Evolutionary conservation across 2,113 vertebrate species (phyloP), one percentile per base, ranked within the genome.

Genomic region (Marcusenius ussheri): DNA sequence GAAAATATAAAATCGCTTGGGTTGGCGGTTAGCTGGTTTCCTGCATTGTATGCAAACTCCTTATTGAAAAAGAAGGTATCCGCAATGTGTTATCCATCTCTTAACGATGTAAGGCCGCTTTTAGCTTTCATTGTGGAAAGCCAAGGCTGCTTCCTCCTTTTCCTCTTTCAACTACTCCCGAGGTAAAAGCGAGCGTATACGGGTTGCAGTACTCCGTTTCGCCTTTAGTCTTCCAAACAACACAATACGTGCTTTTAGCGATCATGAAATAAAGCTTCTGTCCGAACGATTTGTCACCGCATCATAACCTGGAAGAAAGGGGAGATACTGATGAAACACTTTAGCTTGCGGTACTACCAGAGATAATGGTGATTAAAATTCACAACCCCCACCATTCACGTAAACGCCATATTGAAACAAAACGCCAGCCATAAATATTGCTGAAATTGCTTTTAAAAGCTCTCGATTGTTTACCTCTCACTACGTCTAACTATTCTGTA

Each of bases 321-420:
- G 5, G 39, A 47, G 24, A 84, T 5, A 84, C 17, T 84, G 39
- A 47, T 80, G 35, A 80, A 80, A 80, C 31, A 39, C 83, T 47
- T 84, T 47, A 24, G 19, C 83, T 10, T 47, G 45, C 9, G 8
- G 7, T 46, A 84, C 19, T 19, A 42, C 42, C 83, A 47, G 9
- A 24, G 19, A 24, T 47, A 47, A 47, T n/a, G 83, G 45, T 11
- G 46, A 84, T 45, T 80, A 80, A 80, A 24, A 51, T 51, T 53
- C 27, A 27, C 11, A 87, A 5, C 15, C 50, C 27, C 85, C n/a
- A 53, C 11, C 9, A 85, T 49, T 27, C 83, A 31, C 1, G 10
- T 9, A 50, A 70, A 74, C 58, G 83, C 85, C 85, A 88, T 88
- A 24, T 77, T 87, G n/a, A 87, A 45, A 51, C 27, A 89, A 42